Conservation (phyloP, 2,113 vertebrate species). For the Cercopithecus mona region DNA sequence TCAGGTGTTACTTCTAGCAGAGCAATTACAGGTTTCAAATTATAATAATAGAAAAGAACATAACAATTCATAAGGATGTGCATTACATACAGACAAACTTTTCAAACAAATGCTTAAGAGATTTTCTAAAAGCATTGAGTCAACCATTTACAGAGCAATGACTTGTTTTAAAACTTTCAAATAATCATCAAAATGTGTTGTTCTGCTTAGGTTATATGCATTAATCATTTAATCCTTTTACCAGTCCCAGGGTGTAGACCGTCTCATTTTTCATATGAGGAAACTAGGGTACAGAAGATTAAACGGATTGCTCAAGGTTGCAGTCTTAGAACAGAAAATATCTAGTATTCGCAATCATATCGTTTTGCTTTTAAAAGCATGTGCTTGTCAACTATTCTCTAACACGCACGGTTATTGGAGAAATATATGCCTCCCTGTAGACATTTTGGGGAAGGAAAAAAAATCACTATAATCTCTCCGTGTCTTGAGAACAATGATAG, state of each 20-base stretch:
- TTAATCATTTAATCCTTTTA: neutral
- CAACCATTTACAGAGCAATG: neutral
- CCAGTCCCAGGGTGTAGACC: neutral
- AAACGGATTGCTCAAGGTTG: neutral
- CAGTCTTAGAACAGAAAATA: neutral
- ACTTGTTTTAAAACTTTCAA: neutral
- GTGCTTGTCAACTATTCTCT: neutral
- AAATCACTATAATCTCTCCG: neutral
- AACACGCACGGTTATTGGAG: rapidly evolving
- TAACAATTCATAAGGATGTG: neutral
- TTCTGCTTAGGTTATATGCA: neutral
- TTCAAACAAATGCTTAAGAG: neutral
- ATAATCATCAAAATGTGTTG: neutral
- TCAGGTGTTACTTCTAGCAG: neutral
- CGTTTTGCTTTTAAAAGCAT: too few relatives aligned
- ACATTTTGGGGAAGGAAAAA: neutral
- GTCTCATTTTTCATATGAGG: neutral
- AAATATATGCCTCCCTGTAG: neutral
- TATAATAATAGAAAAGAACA: neutral
- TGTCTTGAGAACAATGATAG: rapidly evolving
- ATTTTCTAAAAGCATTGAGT: neutral
- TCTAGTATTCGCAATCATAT: neutral
- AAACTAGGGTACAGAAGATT: neutral
- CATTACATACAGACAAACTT: neutral
- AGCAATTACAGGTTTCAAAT: neutral